Evolutionary conservation across 2,888 invertebrate species (phyloP), one percentile per base, ranked within the genome.

Genomic region (Exephanes ischioxanthus): DNA sequence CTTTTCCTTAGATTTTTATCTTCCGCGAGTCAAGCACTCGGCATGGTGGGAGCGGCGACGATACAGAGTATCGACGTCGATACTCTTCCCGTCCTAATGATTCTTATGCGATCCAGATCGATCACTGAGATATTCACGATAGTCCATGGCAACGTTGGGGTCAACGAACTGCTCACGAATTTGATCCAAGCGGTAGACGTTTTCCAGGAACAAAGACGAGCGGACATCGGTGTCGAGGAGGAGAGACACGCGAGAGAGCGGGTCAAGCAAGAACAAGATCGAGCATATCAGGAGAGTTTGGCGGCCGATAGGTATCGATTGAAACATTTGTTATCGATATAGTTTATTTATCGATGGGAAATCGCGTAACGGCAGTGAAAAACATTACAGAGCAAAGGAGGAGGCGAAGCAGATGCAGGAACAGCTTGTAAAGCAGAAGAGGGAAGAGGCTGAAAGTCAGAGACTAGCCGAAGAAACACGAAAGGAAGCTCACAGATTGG

Each of bases 261-360:
- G 90, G 98, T 99, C 77, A 98, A 98, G 94, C 95, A 96, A 90
- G 99, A 99, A 94, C 99, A 99, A 95, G 99, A 99, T 95, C 96
- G 97, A 94, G 99, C 99, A 0, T 99, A 98, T 94, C 97, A 98
- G 93, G 97, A 96, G 92, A 99, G 99, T 89, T 95, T 99, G 78
- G 97, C 97, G 92, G 97, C 96, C 0, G 98, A 98, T 94, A 96
- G 97, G 96, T 96, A 92, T 84, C 45, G 7, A 77, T 53, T 16
- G 55, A 67, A 26, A 30, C 5, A 53, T 53, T 51, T 73, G 45
- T 22, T 48, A 22, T 9, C 14, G 53, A 26, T 73, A 9, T 61
- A 19, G 48, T 58, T 76, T 9, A 33, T 48, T 37, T 58, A 22
- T 48, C 41, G 9, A 48, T 30, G 48, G 37, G 33, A 22, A 71